A percentile compares a stretch with the other conserved stretches of the same genome.
These are phyloP conservation scores for Pristionchus japonicus DNA, from an alignment of 2,888 invertebrate genomes.

Conservation along the genomic window DNA sequence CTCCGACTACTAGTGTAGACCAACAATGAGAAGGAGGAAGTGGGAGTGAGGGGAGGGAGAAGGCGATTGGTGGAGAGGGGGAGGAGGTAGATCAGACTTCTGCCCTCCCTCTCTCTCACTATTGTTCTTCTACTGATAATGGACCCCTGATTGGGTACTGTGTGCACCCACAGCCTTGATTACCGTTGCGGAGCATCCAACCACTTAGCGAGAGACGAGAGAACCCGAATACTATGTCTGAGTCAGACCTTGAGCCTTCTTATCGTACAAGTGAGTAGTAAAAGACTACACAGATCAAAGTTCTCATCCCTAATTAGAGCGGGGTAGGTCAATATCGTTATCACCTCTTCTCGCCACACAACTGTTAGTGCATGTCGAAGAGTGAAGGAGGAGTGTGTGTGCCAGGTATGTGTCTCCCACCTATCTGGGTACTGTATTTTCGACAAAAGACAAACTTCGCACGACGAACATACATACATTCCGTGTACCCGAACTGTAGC, in stretches of 20 bases:
- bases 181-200: background rate
- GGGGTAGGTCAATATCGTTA: slow-evolving; percentile 13
- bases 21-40: slow-evolving; percentile 18
- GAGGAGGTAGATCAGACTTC: background rate
- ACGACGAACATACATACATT: background rate
- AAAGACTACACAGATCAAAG: background rate
- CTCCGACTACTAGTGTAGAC: slow-evolving; percentile 31
- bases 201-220: background rate
- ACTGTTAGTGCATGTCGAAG: slow-evolving; percentile 1
- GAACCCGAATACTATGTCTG: slow-evolving; percentile 7
- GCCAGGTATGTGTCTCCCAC: background rate
- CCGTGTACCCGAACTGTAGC: background rate
- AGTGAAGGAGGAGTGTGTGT: background rate
- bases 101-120: background rate
- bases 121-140: background rate
- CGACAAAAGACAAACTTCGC: background rate
- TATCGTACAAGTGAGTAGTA: background rate
- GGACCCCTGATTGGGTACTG: background rate
- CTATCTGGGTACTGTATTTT: background rate
- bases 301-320: background rate
- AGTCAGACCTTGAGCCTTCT: background rate
- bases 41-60: background rate
- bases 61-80: background rate
- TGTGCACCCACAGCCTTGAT: background rate
- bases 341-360: background rate